Percentiles rank a stretch among this genome's conserved stretches.
These are phyloP conservation scores for Nymphalis io DNA, from an alignment of 1,140 invertebrate species.

Conservation along the genomic window DNA sequence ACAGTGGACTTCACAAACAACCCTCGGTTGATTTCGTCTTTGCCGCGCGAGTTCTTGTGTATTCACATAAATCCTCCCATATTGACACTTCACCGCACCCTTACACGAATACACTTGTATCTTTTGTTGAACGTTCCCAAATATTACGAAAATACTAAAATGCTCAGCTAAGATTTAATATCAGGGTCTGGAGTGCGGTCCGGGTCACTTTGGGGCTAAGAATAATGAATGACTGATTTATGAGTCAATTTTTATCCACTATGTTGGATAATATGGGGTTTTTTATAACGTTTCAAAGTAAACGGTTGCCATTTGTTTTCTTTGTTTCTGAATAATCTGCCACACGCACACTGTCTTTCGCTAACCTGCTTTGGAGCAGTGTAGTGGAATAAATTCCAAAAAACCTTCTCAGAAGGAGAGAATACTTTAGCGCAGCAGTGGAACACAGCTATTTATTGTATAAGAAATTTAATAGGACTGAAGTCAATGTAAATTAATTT, in stretches of 20 bases:
- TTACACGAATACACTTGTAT: constrained; percentile 25
- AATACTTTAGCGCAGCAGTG: too few species aligned
- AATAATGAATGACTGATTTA: constrained; percentile 27
- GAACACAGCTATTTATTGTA: too few species aligned
- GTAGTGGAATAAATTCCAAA: too few species aligned
- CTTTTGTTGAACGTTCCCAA: constrained; percentile 30
- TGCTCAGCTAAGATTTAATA: constrained; percentile 24
- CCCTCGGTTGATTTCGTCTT: background rate
- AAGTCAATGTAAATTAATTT: too few species aligned
- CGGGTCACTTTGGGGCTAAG: background rate
- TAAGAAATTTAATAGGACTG: too few species aligned
- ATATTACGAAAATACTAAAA: constrained; percentile 24
- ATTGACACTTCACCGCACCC: constrained; percentile 28
- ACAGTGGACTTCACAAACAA: background rate
- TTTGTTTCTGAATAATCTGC: too few species aligned
- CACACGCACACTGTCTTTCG: too few species aligned
- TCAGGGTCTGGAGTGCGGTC: constrained; percentile 14
- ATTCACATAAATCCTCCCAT: constrained; percentile 30
- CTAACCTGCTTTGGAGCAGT: too few species aligned
- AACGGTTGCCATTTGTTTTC: too few species aligned
- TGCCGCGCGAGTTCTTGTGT: constrained; percentile 20
- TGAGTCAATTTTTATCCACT: constrained; percentile 9
- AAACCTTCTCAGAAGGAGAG: too few species aligned
- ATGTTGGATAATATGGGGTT: constrained; percentile 8
- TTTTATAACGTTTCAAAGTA: background rate